These are phyloP conservation scores for Horisme vitalbata DNA, from an alignment of 2,888 invertebrate genomes.

Conservation along the genomic window DNA sequence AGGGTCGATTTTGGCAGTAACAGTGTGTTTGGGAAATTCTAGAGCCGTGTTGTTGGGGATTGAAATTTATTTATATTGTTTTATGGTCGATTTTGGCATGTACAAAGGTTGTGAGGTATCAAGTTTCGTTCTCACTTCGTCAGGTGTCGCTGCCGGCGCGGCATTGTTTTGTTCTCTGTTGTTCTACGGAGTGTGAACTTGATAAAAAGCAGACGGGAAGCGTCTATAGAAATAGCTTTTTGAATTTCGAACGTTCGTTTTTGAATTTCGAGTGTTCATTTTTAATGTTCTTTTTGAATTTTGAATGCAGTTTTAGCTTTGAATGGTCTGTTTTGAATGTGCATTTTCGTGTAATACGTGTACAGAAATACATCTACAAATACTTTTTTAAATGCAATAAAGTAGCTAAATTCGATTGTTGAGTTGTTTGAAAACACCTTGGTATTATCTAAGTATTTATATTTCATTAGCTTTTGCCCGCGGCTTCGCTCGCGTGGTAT, in stretches of 20 bases:
- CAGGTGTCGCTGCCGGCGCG: constrained; percentile 77
- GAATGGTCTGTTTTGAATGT: background rate
- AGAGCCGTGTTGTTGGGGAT: constrained; percentile 34
- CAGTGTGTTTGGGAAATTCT: constrained; percentile 3
- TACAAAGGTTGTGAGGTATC: constrained; percentile 53
- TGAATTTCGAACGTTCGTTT: constrained; percentile 29
- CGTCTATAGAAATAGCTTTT: constrained; percentile 59
- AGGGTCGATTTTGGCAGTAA: constrained; percentile 39
- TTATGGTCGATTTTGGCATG: constrained; percentile 39
- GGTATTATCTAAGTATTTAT: too few species aligned
- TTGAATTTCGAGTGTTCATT: constrained; percentile 23
- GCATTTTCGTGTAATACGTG: constrained; percentile 16
- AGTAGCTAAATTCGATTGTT: too few species aligned
- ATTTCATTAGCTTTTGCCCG: too few species aligned
- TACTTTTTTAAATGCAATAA: constrained; percentile 44
- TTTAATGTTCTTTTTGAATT: constrained; percentile 32
- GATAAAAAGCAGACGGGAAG: constrained; percentile 67
- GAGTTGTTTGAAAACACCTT: too few species aligned
- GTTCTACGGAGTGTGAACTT: constrained; percentile 77
- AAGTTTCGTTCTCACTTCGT: constrained; percentile 78
- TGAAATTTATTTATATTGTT: constrained; percentile 35
- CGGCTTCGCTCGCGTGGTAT: too few species aligned
- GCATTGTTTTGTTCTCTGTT: constrained; percentile 75
- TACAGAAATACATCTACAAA: too few species aligned
- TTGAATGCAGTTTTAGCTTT: constrained; percentile 15